Conservation (phyloP, 2,888 invertebrate genomes). For the Rhingia campestris region DNA sequence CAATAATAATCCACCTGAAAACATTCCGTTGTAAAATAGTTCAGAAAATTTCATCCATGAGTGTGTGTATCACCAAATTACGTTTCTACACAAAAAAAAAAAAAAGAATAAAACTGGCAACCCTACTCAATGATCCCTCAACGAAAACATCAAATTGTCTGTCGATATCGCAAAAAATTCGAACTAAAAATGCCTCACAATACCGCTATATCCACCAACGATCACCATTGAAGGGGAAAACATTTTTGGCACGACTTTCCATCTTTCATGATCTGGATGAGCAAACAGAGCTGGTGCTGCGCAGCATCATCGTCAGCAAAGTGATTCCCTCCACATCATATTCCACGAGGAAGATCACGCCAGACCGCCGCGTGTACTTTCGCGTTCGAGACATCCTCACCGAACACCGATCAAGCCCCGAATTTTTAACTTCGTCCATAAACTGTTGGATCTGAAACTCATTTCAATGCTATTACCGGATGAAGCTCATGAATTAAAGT, state of each 20-base stretch:
- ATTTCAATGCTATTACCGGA: conserved; percentile 72
- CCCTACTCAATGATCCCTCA: conserved; percentile 17
- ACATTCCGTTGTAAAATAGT: too few species aligned
- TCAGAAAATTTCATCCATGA: too few species aligned
- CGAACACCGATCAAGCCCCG: conserved; percentile 10
- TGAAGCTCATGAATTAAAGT: conserved; percentile 73
- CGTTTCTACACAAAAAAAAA: background rate
- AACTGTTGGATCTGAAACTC: conserved; percentile 61
- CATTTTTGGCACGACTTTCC: conserved; percentile 70
- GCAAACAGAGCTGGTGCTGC: conserved; percentile 56
- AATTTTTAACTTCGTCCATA: conserved; percentile 42
- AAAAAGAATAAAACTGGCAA: conserved; percentile 18
- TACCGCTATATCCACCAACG: conserved; percentile 46
- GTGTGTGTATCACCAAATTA: background rate
- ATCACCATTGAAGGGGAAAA: conserved; percentile 69
- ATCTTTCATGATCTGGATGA: conserved; percentile 72
- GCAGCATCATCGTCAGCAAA: conserved; percentile 8
- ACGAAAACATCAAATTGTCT: conserved; percentile 63
- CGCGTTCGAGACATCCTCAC: conserved; percentile 39
- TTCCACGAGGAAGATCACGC: conserved; percentile 55
- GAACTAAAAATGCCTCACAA: conserved; percentile 17
- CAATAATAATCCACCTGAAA: too few species aligned
- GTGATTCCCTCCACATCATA: conserved; percentile 45
- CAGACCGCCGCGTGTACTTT: conserved; percentile 60
- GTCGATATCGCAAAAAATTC: conserved; percentile 52